Evolutionary conservation across 2,888 invertebrate species (phyloP).

Genomic region (Ophioninae sp.): DNA sequence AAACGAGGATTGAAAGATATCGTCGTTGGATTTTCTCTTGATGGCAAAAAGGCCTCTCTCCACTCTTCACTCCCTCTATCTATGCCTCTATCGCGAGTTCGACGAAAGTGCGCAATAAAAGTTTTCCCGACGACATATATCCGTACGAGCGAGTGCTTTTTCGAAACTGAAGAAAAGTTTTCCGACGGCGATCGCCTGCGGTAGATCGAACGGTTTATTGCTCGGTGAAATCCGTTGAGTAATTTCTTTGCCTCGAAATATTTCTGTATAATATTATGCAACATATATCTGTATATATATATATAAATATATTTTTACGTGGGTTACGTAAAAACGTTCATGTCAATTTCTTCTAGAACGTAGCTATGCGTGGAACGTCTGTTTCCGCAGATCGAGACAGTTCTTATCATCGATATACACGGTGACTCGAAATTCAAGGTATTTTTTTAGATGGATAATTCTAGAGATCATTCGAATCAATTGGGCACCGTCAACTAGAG

Average conservation of each 20-base stretch:
- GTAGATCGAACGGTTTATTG: slow-evolving; percentile 60
- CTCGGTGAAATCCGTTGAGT: slow-evolving; percentile 31
- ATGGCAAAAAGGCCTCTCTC: slow-evolving; percentile 23
- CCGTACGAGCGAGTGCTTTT: slow-evolving; percentile 44
- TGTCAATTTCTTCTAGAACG: background rate
- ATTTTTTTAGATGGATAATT: no score
- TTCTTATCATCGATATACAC: no score
- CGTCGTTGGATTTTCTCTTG: slow-evolving; percentile 41
- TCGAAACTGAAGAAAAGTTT: slow-evolving; percentile 52
- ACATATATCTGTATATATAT: background rate
- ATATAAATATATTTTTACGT: slow-evolving; percentile 1
- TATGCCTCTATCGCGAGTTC: slow-evolving; percentile 22
- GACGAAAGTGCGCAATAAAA: slow-evolving; percentile 44
- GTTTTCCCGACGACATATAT: slow-evolving; percentile 47
- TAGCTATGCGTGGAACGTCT: background rate
- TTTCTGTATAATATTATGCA: slow-evolving; percentile 23
- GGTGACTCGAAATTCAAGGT: no score
- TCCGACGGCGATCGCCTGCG: slow-evolving; percentile 40
- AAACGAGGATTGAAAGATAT: slow-evolving; percentile 32
- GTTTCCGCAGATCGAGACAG: no score
- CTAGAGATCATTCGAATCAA: no score
- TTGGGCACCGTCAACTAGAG: no score
- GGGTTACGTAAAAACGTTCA: background rate
- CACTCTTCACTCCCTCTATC: slow-evolving; percentile 1
- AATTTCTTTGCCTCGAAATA: slow-evolving; percentile 24